A percentile compares a stretch with the other conserved stretches of the same genome.
Evolutionary conservation across 1,140 invertebrate species (phyloP).

Genomic region (Anastrepha obliqua): DNA sequence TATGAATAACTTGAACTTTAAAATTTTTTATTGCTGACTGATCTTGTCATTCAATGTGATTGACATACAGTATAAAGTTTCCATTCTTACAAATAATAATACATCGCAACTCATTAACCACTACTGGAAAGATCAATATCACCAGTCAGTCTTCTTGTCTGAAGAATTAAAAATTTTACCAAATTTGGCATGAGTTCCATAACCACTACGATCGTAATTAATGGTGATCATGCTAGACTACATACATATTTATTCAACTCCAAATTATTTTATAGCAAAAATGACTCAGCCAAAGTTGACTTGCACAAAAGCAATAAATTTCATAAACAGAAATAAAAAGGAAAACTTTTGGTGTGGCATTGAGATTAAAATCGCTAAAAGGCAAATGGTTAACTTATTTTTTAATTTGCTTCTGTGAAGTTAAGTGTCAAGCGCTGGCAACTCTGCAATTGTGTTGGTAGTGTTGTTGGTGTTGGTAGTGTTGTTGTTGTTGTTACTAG

Average conservation of each 20-base stretch:
- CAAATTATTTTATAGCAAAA: background rate
- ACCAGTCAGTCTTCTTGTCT: background rate
- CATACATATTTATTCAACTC: background rate
- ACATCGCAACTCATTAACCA: slow-evolving; percentile 3
- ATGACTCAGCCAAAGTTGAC: background rate
- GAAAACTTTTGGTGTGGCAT: slow-evolving; percentile 40
- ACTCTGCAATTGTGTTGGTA: background rate
- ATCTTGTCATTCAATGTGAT: background rate
- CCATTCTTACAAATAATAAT: background rate
- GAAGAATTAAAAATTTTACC: slow-evolving; percentile 26
- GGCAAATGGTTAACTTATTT: background rate
- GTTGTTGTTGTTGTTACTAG: background rate
- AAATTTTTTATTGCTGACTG: background rate
- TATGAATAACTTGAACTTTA: too few species aligned
- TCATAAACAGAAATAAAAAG: background rate
- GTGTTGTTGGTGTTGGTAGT: background rate
- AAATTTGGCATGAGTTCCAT: background rate
- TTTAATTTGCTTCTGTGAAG: background rate
- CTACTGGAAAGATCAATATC: slow-evolving; percentile 10
- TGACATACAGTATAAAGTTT: background rate
- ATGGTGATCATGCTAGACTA: background rate
- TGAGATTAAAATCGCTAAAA: slow-evolving; percentile 22
- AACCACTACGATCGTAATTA: background rate
- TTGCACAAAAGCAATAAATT: background rate
- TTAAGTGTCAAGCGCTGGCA: background rate